Evolutionary conservation across 37 sponge, comb jelly and placozoan genomes (phyloP).

Genomic region (Agelas oroides): DNA sequence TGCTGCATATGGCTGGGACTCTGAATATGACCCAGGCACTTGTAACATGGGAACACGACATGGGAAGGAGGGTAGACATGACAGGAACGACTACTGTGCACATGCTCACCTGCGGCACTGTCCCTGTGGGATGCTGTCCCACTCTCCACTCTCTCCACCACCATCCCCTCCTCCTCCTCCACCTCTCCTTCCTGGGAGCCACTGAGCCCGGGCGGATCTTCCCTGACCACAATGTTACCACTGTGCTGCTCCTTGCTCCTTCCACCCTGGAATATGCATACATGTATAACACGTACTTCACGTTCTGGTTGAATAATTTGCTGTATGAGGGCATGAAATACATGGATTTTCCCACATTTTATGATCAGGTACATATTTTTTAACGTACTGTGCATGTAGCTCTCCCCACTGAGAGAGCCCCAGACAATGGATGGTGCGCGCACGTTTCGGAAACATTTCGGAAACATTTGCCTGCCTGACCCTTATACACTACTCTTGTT

Average conservation of each 20-base stretch:
- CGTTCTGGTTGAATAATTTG: background rate
- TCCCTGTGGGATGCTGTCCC: background rate
- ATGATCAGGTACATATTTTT: too few relatives aligned
- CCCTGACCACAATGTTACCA: slow-evolving; percentile 11
- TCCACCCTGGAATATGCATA: background rate
- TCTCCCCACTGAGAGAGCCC: too few relatives aligned
- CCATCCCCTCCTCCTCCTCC: slow-evolving; percentile 20
- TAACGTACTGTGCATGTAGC: too few relatives aligned
- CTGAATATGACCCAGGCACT: too few relatives aligned
- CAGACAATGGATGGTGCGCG: too few relatives aligned
- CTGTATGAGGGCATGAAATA: too few relatives aligned
- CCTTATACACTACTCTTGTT: too few relatives aligned
- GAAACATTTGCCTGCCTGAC: too few relatives aligned
- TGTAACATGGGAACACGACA: too few relatives aligned
- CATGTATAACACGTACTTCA: background rate
- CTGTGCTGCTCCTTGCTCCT: background rate
- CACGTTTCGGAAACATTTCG: too few relatives aligned
- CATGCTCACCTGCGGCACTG: background rate
- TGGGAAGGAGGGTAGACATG: background rate
- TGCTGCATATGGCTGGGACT: too few relatives aligned
- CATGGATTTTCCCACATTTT: too few relatives aligned
- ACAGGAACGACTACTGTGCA: background rate
- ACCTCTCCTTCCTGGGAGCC: background rate
- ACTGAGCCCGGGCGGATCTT: background rate
- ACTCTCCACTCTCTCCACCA: slow-evolving; percentile 12